Base-by-base conservation (phyloP, 2,888 invertebrate genomes). In the Dryadula phaetusa region DNA sequence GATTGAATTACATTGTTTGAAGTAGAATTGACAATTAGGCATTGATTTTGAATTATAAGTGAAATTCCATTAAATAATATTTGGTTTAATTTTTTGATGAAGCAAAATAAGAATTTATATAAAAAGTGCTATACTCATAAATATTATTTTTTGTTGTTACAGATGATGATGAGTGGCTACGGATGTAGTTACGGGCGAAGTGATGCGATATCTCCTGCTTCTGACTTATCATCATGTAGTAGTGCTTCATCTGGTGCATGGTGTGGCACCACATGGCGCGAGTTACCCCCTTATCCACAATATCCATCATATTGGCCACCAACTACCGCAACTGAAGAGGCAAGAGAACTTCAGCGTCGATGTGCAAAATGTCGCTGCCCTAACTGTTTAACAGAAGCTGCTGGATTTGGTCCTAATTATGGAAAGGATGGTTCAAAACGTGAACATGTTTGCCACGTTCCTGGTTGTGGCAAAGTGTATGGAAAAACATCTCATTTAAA, bases 401-500 rank as follows among this genome's bases (percentile, higher is more conserved):
- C 94, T 76, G 97, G 94, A 69, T 94, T 94, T 85, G 96, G 93
- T 82, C 97, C 95, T 77, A 94, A 94, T 76, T 95, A 94, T 85
- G 96, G 93, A 83, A 97, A 95, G 93, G 94, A 94, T 69, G 94
- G 94, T 4, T 97, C 95, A 76, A 97, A 95, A 90, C 96, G 95
- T 84, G 96, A 94, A 86, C 98, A 98, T 84, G 94, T 96, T 52
- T 98, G 98, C 80, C 97, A 98, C 85, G 95, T 97, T 44, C 96
- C 96, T 1, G 97, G 97, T 49, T 99, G 98, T 82, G 95, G 95
- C 68, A 96, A 96, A 79, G 95, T 97, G 16, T 99, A 99, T 86
- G 97, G 97, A 14, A 98, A 98, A 87, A 98, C 98, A 0, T 98
- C 98, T 0, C 99, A 99, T 82, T 87, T 99, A 70, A 98, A 98